Evolutionary conservation across 2,797 vertebrate genomes (phyloP).

Genomic region (Macroramphosus scolopax): DNA sequence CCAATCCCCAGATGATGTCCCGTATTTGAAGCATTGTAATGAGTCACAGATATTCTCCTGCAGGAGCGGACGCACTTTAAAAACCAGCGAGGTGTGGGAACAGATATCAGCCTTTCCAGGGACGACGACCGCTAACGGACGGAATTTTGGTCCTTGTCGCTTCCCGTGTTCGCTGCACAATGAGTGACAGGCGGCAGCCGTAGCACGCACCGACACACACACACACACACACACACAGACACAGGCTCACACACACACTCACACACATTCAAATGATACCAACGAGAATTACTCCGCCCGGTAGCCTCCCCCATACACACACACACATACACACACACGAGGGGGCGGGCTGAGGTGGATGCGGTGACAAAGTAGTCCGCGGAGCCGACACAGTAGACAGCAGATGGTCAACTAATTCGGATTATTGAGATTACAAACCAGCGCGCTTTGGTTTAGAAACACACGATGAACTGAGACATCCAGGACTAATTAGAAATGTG

Average conservation of each 20-base stretch:
- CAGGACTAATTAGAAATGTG: constrained; percentile 21
- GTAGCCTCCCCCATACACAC: constrained; percentile 46
- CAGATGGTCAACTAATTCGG: constrained; percentile 76
- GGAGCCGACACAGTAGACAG: constrained; percentile 50
- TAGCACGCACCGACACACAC: constrained; percentile 77
- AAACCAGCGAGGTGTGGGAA: constrained; percentile 19
- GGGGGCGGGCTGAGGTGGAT: constrained; percentile 60
- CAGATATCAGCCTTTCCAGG: constrained; percentile 37
- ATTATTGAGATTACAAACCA: constrained; percentile 71
- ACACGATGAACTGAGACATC: constrained; percentile 8
- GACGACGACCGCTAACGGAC: constrained; percentile 56
- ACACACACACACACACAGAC: constrained; percentile 66
- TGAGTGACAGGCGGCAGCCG: constrained; percentile 88
- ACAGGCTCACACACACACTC: constrained; percentile 24
- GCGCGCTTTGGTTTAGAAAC: constrained; percentile 28
- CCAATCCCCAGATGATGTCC: constrained; percentile 87
- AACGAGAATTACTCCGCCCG: constrained; percentile 86
- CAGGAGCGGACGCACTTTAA: constrained; percentile 58
- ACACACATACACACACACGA: not conserved
- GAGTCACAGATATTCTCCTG: constrained; percentile 75
- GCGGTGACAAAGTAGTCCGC: constrained; percentile 74
- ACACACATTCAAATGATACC: constrained; percentile 37
- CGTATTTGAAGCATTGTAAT: constrained; percentile 86
- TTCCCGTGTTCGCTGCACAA: constrained; percentile 83
- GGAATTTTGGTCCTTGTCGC: constrained; percentile 73